phyloP scores from a whole-genome alignment of 2,888 invertebrate species.

The Gymnoscelis rufifasciata region DNA sequence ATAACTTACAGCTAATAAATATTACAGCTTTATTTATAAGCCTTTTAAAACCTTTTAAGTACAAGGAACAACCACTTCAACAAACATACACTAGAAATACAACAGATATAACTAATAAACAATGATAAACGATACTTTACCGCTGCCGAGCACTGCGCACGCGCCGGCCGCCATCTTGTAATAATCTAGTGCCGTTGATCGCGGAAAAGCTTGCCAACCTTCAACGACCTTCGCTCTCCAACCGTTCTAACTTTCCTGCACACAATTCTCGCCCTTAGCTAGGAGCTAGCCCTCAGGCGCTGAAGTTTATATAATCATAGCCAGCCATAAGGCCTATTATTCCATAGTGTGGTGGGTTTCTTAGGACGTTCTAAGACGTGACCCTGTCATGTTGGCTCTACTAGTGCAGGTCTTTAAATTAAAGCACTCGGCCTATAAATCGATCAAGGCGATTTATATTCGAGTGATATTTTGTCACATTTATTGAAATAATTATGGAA shows the following conservation, averaged over 20 bases:
- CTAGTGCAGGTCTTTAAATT: conserved; percentile 61
- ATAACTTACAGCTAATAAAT: neutral
- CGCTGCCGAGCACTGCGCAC: conserved; percentile 63
- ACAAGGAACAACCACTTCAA: neutral
- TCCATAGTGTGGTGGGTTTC: conserved; percentile 20
- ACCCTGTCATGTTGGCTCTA: conserved; percentile 57
- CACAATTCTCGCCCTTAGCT: conserved; percentile 34
- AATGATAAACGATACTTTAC: conserved; percentile 55
- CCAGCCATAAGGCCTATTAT: conserved; percentile 26
- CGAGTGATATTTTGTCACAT: conserved; percentile 64
- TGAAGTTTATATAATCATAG: conserved; percentile 1
- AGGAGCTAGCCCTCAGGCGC: neutral
- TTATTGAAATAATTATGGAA: conserved; percentile 45
- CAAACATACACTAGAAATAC: conserved; percentile 10
- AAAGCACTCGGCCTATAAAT: conserved; percentile 61
- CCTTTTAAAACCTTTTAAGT: neutral
- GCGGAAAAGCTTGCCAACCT: conserved; percentile 79
- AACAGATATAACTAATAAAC: conserved; percentile 30
- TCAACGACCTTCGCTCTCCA: conserved; percentile 79
- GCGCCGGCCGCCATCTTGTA: conserved; percentile 77
- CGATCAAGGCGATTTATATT: conserved; percentile 56
- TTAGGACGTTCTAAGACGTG: conserved; percentile 32
- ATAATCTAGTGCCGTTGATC: conserved; percentile 76
- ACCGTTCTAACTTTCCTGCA: conserved; percentile 55
- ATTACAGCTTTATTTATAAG: neutral